Conservation (phyloP, 1,140 invertebrate species). For the Laupala kohalensis region DNA sequence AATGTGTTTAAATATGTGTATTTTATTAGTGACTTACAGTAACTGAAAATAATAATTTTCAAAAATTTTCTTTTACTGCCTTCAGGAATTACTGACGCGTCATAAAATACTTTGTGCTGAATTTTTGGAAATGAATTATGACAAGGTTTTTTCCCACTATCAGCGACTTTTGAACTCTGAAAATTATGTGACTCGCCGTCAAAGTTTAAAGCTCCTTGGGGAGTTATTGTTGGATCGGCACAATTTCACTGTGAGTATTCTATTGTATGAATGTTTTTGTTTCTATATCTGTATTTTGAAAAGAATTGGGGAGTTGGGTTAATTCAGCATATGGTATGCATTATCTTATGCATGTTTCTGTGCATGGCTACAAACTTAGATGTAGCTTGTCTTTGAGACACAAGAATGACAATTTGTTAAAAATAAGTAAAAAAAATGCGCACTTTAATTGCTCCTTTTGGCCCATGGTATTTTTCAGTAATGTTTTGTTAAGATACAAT, state of each 20-base stretch:
- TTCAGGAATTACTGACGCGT: constrained; percentile 94
- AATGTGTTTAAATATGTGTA: neutral
- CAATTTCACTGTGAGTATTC: constrained; percentile 85
- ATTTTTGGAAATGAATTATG: constrained; percentile 97
- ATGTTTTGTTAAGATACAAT: too few relatives aligned
- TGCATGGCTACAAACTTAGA: neutral
- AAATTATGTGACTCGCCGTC: constrained; percentile 95
- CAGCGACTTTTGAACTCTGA: constrained; percentile 94
- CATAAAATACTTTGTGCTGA: constrained; percentile 97
- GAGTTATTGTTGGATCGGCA: constrained; percentile 96
- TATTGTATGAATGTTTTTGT: neutral
- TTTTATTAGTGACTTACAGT: too few relatives aligned
- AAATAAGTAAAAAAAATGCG: too few relatives aligned
- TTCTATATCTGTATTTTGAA: too few relatives aligned
- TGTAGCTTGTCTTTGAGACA: too few relatives aligned
- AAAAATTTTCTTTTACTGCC: neutral
- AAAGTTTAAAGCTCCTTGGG: constrained; percentile 93
- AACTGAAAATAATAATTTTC: too few relatives aligned
- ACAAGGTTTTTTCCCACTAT: constrained; percentile 94
- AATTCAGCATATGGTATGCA: neutral
- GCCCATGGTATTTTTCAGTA: too few relatives aligned
- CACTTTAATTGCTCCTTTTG: too few relatives aligned
- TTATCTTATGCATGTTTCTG: neutral
- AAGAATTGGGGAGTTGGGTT: too few relatives aligned
- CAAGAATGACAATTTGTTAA: too few relatives aligned